Evolutionary conservation across 2,888 invertebrate genomes (phyloP), one percentile per base, ranked within the genome.

Genomic region (Adineta ricciae): DNA sequence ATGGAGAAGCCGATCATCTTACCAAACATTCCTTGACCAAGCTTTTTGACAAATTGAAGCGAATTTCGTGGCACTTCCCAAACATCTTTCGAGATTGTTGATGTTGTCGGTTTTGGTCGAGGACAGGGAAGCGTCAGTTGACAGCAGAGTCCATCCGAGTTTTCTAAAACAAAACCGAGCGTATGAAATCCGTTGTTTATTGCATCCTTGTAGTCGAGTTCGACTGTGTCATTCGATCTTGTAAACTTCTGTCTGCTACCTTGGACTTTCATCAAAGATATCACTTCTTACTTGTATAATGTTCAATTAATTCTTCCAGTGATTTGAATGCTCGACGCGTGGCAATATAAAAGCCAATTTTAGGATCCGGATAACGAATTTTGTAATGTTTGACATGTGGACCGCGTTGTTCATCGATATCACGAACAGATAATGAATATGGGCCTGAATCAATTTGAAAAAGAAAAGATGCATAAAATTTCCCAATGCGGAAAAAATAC

Each of bases 11-110:
- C 8, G 11, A 7, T 56, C 0, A 38, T 49, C 24, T 82, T 49
- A 4, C 99, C 99, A 91, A 99, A 99, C 91, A 99, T 99, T 9
- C 99, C 99, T 89, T 97, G 96, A 83, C 99, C 99, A 87, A 99
- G 93, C 92, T 98, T 97, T 83, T 96, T 93, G 36, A 97, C 94
- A 91, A 99, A 96, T 91, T 96, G 96, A 88, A 99, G 92, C n/a
- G 97, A 97, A 52, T 94, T 94, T 88, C 98, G 93, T 90, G 97
- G 97, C 89, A 97, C 98, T 92, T 97, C 99, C 99, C 97, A 99
- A 92, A 97, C 97, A 92, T 97, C 97, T 88, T 96, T 93, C 90
- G 96, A 94, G 92, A 99, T 97, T 86, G 98, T 98, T 87, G 99
- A 93, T 46, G 98, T 99, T 90, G 96, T 95, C 54, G 99, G 98